phyloP scores from a whole-genome alignment of 2,113 vertebrate genomes.

The Numenius arquata region DNA sequence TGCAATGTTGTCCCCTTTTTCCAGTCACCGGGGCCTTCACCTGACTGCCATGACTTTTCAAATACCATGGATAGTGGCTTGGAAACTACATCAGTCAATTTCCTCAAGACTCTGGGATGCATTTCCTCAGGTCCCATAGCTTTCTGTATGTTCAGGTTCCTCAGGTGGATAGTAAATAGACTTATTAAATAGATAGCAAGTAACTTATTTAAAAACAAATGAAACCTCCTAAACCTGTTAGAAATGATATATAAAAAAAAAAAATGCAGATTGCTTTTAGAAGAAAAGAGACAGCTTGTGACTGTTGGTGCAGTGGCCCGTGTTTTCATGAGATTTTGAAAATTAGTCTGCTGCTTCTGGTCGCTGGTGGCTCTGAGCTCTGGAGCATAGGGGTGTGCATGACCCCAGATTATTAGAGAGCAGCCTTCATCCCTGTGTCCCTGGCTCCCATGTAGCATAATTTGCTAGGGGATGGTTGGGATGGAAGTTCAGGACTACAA shows the following conservation, averaged over 20 bases:
- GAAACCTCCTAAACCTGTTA: neutral
- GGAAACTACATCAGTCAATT: too few species aligned
- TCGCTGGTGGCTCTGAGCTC: neutral
- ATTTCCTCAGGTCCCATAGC: neutral
- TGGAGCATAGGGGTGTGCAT: accelerated
- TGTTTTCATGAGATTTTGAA: neutral
- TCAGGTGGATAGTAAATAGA: neutral
- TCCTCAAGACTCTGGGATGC: neutral
- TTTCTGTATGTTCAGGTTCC: neutral
- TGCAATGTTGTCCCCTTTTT: too few species aligned
- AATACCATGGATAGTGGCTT: too few species aligned
- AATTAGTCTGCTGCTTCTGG: neutral
- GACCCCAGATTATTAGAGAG: neutral
- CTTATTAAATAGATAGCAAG: neutral
- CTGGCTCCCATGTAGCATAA: neutral
- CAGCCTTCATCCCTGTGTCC: neutral
- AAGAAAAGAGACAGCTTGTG: accelerated
- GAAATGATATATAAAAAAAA: neutral
- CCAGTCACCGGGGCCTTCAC: too few species aligned
- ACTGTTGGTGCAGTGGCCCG: neutral
- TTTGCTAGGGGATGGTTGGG: neutral
- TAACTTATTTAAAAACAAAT: neutral
- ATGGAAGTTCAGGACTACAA: neutral
- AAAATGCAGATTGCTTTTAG: neutral
- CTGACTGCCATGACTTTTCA: too few species aligned